Base-by-base conservation (phyloP, 2,888 invertebrate genomes). In the Leptopterna dolabrata region DNA sequence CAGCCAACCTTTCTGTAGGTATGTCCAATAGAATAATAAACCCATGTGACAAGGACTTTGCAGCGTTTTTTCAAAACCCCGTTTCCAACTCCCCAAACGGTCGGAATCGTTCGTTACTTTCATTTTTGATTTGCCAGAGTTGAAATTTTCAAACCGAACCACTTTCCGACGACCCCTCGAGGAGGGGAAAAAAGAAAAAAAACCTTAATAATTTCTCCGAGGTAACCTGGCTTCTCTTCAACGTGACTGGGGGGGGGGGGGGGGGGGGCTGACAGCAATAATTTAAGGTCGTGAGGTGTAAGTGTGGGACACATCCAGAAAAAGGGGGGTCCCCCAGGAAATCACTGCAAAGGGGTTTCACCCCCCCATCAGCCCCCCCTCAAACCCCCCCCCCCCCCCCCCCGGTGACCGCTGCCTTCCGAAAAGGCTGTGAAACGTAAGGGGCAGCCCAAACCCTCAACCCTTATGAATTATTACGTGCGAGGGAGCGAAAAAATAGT, bases 401-500 rank as follows among this genome's bases (percentile, higher is more conserved):
- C n/a, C n/a, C n/a, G n/a, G 83, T 83, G 83, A 70, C 83, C 83
- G 70, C 70, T 70, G 36, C 14, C 70, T 30, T 27, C 27, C 27
- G 36, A 83, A 63, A 70, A 63, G 43, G 19, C 36, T 19, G 41
- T 78, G 47, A 45, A 78, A 41, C 24, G 45, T 27, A 41, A 45
- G 78, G 43, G 27, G 43, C 27, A 43, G 78, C 41, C 45, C 36
- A 27, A 63, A 63, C 63, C 70, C 70, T 70, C 83, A 83, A 70
- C 70, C 83, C 83, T 83, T 83, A 83, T 83, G 83, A 83, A 83
- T 83, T 83, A 83, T 83, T 83, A 83, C 83, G 36, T 70, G 70
- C 41, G 47, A 27, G 83, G 63, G 43, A 6, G n/a, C 29, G 51
- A 70, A 70, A 27, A 83, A 43, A 78, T 45, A 78, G 45, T 16